Base-by-base conservation (phyloP, 2,113 vertebrate species). In the Uropsilus gracilis region DNA sequence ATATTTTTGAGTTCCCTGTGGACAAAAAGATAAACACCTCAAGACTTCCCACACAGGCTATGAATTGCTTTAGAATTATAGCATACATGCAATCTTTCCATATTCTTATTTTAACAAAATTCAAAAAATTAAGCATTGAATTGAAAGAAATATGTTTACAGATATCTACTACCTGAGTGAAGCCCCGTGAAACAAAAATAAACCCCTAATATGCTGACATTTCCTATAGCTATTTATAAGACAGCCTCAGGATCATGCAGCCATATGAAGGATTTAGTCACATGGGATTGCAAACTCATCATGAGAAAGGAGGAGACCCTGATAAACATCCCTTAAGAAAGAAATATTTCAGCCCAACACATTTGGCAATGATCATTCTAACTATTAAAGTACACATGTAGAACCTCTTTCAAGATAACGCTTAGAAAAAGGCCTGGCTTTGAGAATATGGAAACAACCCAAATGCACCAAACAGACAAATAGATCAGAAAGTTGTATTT, bases 1-100 rank as follows among this genome's bases (percentile, higher is more conserved):
- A 96, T 46, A 95, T 39, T 94, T 95, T 98, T 76, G 97, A 97
- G 91, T 98, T 98, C 97, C 97, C 98, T 98, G 92, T 26, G 92
- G 81, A 91, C 91, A 97, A 97, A 98, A 96, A 5, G 80, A 91
- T 48, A 87, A 92, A 94, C 8, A 77, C 63, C 18, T 76, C 53
- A 95, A 86, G 84, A 89, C 66, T 64, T 77, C 28, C 46, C 82
- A 91, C 73, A 48, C 50, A 26, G 12, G 30, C 77, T 46, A 86
- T 84, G 37, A 63, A 50, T 37, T 55, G 44, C 68, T 78, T 44
- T 44, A 75, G 91, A 82, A 53, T 44, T 61, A 59, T 8, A 89
- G 63, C 28, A 87, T 0, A 66, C 37, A 90, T 11, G 3, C 13
- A 57, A 34, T 44, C 7, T 76, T 83, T 28, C 78, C 5, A 44